Base-by-base conservation (phyloP, 2,888 invertebrate genomes). In the Petrolisthes cinctipes region DNA sequence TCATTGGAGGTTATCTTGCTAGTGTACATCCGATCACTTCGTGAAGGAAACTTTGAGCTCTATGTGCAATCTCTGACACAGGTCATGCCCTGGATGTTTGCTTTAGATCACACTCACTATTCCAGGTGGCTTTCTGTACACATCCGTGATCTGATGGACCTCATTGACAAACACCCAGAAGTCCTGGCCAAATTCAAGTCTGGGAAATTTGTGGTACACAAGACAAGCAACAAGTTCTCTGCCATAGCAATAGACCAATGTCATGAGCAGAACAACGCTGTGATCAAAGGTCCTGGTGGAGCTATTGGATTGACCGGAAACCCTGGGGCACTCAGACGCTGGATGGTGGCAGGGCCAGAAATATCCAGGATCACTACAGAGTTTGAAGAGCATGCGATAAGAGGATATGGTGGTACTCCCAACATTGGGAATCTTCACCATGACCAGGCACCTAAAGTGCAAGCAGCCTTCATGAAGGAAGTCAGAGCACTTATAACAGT, bases 241-340 rank as follows among this genome's bases (percentile, higher is more conserved):
- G 91, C 90, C 79, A 86, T 92, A 56, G 91, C 89, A 73, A 85
- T 91, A n/a, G 92, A 92, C 89, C 91, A 92, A 57, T 90, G 90
- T 53, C 91, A 92, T 86, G 91, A 91, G 82, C 91, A 92, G 81
- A 90, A 91, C 81, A 92, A 92, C 84, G 91, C 91, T 9, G 54
- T 76, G 81, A 56, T 80, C 53, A 82, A 81, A 79, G 83, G 61
- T 11, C 57, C 75, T 76, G 84, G 76, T 61, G 76, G 56, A 37
- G 76, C 76, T 14, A 76, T 76, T 57, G 84, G 84, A 9, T 51
- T 84, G 51, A 84, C 84, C 23, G 61, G 53, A 11, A 61, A 57
- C 20, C 80, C 86, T 14, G 51, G 51, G 57, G 83, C 88, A 0
- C 83, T 86, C 14, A n/a, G 85, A 68, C 68, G 88, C 4, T 90